Evolutionary conservation across 2,797 vertebrate genomes (phyloP), one percentile per base, ranked within the genome.

Genomic region (Poeciliopsis paucimaculata): DNA sequence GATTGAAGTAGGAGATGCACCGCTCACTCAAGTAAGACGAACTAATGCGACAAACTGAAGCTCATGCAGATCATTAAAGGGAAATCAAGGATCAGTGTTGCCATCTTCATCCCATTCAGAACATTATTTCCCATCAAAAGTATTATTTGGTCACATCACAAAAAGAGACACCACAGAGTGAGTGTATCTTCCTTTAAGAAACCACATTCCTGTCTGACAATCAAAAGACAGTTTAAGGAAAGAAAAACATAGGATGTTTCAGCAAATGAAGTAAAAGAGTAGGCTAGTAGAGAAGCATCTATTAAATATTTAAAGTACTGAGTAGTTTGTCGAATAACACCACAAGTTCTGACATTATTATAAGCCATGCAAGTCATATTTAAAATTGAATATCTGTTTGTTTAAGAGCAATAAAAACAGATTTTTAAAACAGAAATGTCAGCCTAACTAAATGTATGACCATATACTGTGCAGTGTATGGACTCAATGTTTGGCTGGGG

Each of bases 51-150:
- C 60, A 77, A 81, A 80, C 77, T 75, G 45, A 87, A 80, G 47
- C 76, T 76, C 51, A 41, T 78, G 51, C 60, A 81, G 79, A 85
- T 87, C 49, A 81, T 86, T 83, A 71, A 86, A 84, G 49, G 16
- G 43, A 78, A 64, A 81, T 71, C 6, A 53, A 36, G 64, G 78
- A 80, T 81, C 55, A 73, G 68, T 75, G 64, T 26, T 75, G 43
- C 73, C 62, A 77, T 51, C 43, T 74, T 78, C 28, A 47, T 68
- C 41, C 45, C 39, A 77, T 72, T 11, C 41, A 77, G 18, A 76
- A 72, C 68, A 26, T 23, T 81, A 41, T 76, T 77, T 81, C 36
- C 36, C 13, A 51, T 34, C 20, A 23, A 72, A 81, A 77, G 31
- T 28, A 76, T 31, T 26, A 31, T 18, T 45, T 46, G n/a, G 23